Base-by-base conservation (phyloP, 2,888 invertebrate genomes). In the Pyrocoelia pectoralis region DNA sequence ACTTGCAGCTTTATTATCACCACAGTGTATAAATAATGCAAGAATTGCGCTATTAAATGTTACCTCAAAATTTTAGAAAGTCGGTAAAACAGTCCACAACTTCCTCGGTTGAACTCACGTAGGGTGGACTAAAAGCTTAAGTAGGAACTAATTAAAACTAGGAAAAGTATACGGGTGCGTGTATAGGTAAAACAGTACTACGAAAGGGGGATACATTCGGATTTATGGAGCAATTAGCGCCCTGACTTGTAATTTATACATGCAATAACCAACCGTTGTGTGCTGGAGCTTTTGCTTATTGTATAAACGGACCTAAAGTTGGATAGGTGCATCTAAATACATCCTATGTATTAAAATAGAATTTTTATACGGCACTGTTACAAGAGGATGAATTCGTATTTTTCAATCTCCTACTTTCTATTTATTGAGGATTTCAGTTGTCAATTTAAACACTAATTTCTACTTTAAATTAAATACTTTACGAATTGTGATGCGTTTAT, bases 201-300 rank as follows among this genome's bases (percentile, higher is more conserved):
- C 64, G 65, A 65, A 46, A 46, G 64, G 68, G 65, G 65, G 64
- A 67, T 59, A 64, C 71, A 71, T 71, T 73, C 72, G 72, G 72
- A 75, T 75, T 75, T 75, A 75, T 75, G 71, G 73, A 67, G 75
- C 75, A 75, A 75, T 75, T 75, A 75, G 75, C 73, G 73, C 73
- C 75, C 74, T 69, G 71, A 72, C 71, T 72, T 71, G 73, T 74
- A 75, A 75, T 75, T 75, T 75, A 75, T 75, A 74, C 70, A 73
- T 73, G 75, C 73, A 74, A 75, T 75, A 75, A 74, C 70, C 60
- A 56, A 56, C 55, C 49, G 55, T 51, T 61, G 62, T 62, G 62
- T 62, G 56, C 67, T 50, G 62, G 61, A 65, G 61, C 56, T 56
- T 33, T 33, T 60, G 65, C 58, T 61, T 65, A 65, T 61, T 56